Percentiles rank a stretch among this genome's conserved stretches.
phyloP scores from a whole-genome alignment of 2,888 invertebrate species.

The Dioctria rufipes region DNA sequence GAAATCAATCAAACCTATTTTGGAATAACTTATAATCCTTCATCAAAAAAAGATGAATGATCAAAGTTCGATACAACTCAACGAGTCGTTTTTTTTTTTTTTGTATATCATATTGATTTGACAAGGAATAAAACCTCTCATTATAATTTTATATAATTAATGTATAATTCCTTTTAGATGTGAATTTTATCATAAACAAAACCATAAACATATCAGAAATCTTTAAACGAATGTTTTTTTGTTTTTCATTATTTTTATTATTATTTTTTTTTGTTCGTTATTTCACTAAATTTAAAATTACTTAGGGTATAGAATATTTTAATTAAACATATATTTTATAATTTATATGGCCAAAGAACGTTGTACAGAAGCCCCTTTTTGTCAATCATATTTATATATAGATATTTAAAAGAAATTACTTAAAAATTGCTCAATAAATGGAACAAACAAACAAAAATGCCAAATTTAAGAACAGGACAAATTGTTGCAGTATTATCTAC shows the following conservation, averaged over 20 bases:
- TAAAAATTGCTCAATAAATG: conserved; percentile 32
- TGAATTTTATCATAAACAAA: conserved; percentile 20
- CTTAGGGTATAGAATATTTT: background rate
- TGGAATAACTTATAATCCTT: too few species aligned
- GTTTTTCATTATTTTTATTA: background rate
- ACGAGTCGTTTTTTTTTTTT: too few species aligned
- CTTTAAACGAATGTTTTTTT: background rate
- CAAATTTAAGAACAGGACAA: conserved; percentile 16
- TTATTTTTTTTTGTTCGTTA: too few species aligned
- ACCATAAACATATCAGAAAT: conserved; percentile 36
- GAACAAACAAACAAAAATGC: conserved; percentile 1
- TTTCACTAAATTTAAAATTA: background rate
- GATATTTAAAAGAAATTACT: background rate
- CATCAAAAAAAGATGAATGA: too few species aligned
- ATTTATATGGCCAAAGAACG: conserved; percentile 2
- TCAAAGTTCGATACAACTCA: too few species aligned
- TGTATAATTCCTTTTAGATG: conserved; percentile 11
- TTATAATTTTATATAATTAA: background rate
- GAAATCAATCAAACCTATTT: too few species aligned
- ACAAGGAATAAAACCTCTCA: too few species aligned
- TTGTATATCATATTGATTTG: too few species aligned
- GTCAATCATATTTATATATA: conserved; percentile 38
- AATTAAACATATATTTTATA: background rate
- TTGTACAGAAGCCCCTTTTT: conserved; percentile 35
- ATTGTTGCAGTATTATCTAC: conserved; percentile 9